A percentile compares a stretch with the other conserved stretches of the same genome.
These are phyloP conservation scores for Arbacia lixula DNA, from an alignment of 53 echinoderm and acorn worm species.

Conservation along the genomic window DNA sequence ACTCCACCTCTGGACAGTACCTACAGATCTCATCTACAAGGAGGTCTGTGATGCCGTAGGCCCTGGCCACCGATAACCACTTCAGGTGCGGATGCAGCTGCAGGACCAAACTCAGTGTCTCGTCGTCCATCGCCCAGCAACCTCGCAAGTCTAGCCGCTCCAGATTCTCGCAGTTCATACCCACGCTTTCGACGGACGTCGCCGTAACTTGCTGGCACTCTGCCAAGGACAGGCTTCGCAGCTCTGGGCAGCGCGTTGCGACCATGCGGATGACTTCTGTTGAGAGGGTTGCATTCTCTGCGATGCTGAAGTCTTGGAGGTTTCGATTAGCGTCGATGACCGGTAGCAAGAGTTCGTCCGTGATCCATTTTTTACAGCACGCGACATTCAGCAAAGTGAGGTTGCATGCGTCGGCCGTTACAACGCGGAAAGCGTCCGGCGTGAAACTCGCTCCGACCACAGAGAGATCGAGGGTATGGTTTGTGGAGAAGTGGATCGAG, in stretches of 20 bases:
- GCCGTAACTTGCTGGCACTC: conserved; percentile 78
- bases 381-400: conserved; percentile 64
- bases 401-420: conserved; percentile 59
- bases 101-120: conserved; percentile 64
- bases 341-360: conserved; percentile 67
- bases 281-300: conserved; percentile 71
- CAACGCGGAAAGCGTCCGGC: conserved; percentile 67
- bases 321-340: conserved; percentile 65
- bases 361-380: conserved; percentile 74
- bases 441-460: conserved; percentile 33
- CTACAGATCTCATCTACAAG: conserved; percentile 59
- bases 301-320: conserved; percentile 66
- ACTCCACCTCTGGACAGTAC: conserved; percentile 73
- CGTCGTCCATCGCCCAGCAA: conserved; percentile 82
- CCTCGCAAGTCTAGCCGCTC: conserved; percentile 79
- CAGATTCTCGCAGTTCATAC: conserved; percentile 67
- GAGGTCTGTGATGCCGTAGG: conserved; percentile 77
- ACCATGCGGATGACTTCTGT: conserved; percentile 72
- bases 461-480: conserved; percentile 63
- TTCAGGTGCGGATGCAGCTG: conserved; percentile 64
- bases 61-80: conserved; percentile 79
- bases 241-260: conserved; percentile 56
- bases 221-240: conserved; percentile 69
- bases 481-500: conserved; percentile 62
- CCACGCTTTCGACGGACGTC: conserved; percentile 64